Conservation (phyloP, 2,113 vertebrate species). For the Platysteira castanea region DNA sequence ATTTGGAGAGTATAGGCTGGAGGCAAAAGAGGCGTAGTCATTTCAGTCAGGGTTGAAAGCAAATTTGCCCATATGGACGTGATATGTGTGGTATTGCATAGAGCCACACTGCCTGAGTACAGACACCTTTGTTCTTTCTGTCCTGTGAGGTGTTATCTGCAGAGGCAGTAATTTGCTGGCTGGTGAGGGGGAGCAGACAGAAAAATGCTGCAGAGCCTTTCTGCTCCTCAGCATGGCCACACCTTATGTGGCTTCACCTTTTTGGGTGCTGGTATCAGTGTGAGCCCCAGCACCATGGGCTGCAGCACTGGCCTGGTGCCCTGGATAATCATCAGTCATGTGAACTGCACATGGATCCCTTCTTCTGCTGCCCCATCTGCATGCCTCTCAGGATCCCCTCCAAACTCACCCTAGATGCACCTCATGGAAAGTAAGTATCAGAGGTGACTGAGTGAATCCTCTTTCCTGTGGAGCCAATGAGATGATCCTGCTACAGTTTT, state of each 20-base stretch:
- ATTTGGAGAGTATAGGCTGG: background rate
- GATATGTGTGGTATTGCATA: background rate
- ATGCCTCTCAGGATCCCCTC: background rate
- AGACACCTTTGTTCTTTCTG: background rate
- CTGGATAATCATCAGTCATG: background rate
- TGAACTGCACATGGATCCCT: background rate
- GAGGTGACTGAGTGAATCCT: background rate
- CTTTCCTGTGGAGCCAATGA: background rate
- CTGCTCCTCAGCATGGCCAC: background rate
- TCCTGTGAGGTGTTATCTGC: background rate
- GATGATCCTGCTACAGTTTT: background rate
- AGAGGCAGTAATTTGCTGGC: background rate
- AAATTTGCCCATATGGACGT: background rate
- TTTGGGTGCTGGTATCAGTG: accelerated
- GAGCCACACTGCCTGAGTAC: background rate
- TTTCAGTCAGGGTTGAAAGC: background rate
- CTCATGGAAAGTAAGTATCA: background rate
- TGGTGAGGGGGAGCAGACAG: background rate
- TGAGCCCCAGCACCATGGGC: background rate
- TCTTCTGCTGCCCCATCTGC: background rate
- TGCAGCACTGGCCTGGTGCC: background rate
- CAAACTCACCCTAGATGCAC: background rate
- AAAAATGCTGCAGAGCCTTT: background rate
- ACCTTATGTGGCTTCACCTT: background rate
- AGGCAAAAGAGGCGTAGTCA: background rate